Evolutionary conservation across 2,797 vertebrate genomes (phyloP).

Genomic region (Protosalanx chinensis): DNA sequence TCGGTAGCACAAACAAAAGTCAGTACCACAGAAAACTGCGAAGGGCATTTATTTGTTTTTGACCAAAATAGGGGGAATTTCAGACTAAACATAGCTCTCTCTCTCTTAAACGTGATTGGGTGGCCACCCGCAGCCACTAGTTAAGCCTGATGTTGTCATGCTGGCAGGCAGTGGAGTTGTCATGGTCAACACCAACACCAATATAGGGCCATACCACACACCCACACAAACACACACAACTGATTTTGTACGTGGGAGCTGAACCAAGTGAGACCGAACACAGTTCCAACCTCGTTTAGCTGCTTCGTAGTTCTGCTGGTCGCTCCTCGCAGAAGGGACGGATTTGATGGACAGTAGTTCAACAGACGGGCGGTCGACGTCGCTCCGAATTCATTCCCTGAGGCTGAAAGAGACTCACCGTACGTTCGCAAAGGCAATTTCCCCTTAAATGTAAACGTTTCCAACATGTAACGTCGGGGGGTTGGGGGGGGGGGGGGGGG

Average conservation of each 20-base stretch:
- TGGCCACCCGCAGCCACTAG: neutral
- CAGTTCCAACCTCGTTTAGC: neutral
- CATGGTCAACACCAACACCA: neutral
- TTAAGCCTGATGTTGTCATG: constrained; percentile 7
- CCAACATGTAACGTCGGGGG: constrained; percentile 23
- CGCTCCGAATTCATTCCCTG: neutral
- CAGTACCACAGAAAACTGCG: neutral
- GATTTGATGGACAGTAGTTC: neutral
- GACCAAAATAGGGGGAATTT: constrained; percentile 3
- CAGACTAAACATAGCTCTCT: constrained; percentile 23
- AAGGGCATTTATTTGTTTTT: constrained; percentile 21
- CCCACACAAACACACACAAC: neutral
- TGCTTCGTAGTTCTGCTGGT: neutral
- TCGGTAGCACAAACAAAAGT: constrained; percentile 14
- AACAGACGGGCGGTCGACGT: constrained; percentile 4
- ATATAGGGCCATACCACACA: neutral
- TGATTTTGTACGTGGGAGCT: neutral
- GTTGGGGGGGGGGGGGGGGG: too few species aligned
- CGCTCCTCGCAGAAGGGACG: neutral
- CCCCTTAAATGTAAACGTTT: constrained; percentile 27
- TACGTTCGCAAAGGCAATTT: constrained; percentile 19
- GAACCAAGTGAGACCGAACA: neutral
- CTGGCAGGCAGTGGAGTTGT: neutral
- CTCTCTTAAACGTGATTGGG: constrained; percentile 1
- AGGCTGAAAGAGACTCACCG: neutral